Evolutionary conservation across 2,113 vertebrate species (phyloP).

Genomic region (Echinops telfairi): DNA sequence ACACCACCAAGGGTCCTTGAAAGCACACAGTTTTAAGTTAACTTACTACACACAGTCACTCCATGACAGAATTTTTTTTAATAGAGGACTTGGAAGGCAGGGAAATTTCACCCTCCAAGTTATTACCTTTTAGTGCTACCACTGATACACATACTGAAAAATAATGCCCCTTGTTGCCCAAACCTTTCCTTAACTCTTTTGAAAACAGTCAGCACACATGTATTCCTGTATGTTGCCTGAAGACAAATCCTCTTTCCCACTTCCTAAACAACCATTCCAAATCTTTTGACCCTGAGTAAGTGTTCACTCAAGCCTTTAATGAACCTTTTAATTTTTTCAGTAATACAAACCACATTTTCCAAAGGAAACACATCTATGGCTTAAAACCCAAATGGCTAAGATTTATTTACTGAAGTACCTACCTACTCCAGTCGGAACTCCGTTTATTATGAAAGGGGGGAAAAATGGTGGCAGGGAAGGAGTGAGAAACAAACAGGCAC

Average conservation of each 20-base stretch:
- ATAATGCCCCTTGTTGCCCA: neutral
- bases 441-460: neutral
- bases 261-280: neutral
- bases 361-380: neutral
- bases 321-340: neutral
- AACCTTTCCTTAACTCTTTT: neutral
- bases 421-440: neutral
- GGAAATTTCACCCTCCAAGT: neutral
- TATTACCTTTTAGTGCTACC: neutral
- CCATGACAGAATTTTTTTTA: neutral
- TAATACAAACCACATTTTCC: too few relatives aligned
- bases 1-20: too few relatives aligned
- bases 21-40: neutral
- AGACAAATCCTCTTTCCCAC: neutral
- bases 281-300: neutral
- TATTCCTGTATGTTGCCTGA: neutral
- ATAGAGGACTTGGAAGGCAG: neutral
- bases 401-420: neutral
- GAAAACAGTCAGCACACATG: neutral
- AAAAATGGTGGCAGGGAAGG: neutral
- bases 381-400: neutral
- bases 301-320: neutral
- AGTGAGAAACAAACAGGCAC: neutral
- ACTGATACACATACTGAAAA: neutral
- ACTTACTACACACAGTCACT: neutral